Base-by-base conservation (phyloP, 2,113 vertebrate species). In the Sturnus vulgaris region DNA sequence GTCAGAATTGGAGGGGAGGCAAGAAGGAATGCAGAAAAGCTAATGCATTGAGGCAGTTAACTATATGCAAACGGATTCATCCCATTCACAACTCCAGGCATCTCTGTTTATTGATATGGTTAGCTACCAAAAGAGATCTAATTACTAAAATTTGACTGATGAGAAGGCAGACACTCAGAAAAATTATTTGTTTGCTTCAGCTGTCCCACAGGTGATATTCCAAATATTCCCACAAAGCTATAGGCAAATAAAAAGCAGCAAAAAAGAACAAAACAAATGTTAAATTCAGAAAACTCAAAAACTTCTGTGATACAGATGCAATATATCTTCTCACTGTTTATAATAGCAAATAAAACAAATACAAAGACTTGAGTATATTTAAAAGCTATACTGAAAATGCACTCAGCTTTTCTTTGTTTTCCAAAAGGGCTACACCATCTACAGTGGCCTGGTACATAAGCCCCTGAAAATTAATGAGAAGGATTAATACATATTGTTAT, bases 401-500 rank as follows among this genome's bases (percentile, higher is more conserved):
- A 60, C n/a, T 52, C n/a, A 61, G 61, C 12, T 84, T 85, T 79
- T 64, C 70, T 85, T 84, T 91, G 92, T 92, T 94, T 94, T 86
- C 42, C 33, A 55, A 40, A 85, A 89, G 65, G 82, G n/a, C 63
- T 91, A 39, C 5, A 3, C 39, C 63, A 59, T 59, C 35, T 73
- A 27, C 65, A 72, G 77, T 64, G 35, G 53, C 59, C 55, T 28
- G 39, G 18, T 91, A 85, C n/a, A 80, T 46, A 76, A 87, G n/a
- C 60, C 42, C 81, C 63, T 87, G 71, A 87, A 75, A 91, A 88
- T 85, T 95, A 89, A 95, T 80, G 66, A 72, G 66, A 90, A 91
- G 66, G 71, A 97, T 94, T 94, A 96, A 94, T 91, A 92, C 57
- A 53, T 87, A 82, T 79, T 85, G 70, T 73, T 95, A 76, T 94